Evolutionary conservation across 1,140 invertebrate species (phyloP).

Genomic region (Callitettix versicolor): DNA sequence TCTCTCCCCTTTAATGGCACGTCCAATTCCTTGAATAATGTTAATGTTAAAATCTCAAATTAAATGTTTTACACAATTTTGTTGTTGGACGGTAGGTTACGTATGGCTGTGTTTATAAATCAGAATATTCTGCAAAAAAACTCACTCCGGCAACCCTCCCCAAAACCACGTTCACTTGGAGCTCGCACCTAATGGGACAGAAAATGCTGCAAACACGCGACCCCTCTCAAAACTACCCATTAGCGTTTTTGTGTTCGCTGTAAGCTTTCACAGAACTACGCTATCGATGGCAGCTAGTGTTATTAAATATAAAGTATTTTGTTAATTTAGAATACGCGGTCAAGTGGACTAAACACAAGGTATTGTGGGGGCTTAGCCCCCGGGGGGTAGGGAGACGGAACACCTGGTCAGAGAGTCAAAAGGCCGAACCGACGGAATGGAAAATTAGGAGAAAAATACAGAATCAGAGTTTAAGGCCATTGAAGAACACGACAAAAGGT

Average conservation of each 20-base stretch:
- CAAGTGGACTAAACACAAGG: conserved; percentile 8
- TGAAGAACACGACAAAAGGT: no score
- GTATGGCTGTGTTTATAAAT: no score
- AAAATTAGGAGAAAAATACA: conserved; percentile 5
- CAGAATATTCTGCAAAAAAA: no score
- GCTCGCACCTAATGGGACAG: neutral
- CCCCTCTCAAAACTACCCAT: conserved; percentile 7
- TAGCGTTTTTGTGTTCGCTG: neutral
- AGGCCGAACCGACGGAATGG: neutral
- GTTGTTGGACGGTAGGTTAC: no score
- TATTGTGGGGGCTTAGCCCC: neutral
- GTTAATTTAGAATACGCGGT: neutral
- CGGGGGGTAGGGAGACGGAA: neutral
- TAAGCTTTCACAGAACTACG: neutral
- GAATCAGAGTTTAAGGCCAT: neutral
- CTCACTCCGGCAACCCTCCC: no score
- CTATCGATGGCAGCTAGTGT: neutral
- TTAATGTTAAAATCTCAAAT: no score
- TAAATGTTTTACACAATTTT: no score
- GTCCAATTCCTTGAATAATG: no score
- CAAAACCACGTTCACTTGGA: no score
- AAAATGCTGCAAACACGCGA: conserved; percentile 10
- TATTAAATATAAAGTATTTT: conserved; percentile 12
- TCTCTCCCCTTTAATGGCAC: no score
- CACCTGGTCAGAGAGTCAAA: neutral